These are phyloP conservation scores for Erinaceus europaeus DNA, from an alignment of 2,113 vertebrate genomes.

Conservation along the genomic window DNA sequence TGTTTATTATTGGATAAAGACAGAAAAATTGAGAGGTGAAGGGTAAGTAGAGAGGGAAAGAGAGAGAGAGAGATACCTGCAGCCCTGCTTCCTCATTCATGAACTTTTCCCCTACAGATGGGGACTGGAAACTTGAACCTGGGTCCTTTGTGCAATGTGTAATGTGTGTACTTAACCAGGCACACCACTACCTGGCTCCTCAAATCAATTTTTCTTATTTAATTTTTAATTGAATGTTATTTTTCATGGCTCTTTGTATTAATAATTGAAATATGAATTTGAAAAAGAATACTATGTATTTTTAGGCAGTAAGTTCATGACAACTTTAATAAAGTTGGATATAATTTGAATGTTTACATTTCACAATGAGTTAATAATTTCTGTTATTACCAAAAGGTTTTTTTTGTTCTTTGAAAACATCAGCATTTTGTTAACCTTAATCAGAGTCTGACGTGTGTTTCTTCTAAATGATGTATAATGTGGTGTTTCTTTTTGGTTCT, in stretches of 20 bases:
- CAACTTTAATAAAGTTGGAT: not conserved
- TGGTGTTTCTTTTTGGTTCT: slow-evolving; percentile 78
- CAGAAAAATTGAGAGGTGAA: too few species aligned
- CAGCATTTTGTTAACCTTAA: slow-evolving; percentile 70
- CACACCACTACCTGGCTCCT: too few species aligned
- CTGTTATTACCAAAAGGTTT: slow-evolving; percentile 41
- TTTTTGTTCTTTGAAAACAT: slow-evolving; percentile 63
- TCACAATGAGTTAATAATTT: not conserved
- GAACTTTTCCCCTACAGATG: too few species aligned
- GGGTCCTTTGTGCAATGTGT: too few species aligned
- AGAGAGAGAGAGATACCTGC: too few species aligned
- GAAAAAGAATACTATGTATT: not conserved
- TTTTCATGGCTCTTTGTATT: not conserved
- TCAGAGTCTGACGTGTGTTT: slow-evolving; percentile 76
- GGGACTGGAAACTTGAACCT: too few species aligned
- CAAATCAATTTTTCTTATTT: not conserved
- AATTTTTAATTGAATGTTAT: not conserved
- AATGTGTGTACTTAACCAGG: too few species aligned
- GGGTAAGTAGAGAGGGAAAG: too few species aligned
- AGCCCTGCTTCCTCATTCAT: too few species aligned
- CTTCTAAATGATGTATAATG: slow-evolving; percentile 81
- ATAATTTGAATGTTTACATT: not conserved
- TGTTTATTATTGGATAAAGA: too few species aligned
- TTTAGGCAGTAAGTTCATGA: not conserved
- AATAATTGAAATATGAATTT: slow-evolving; percentile 48